These are phyloP conservation scores for Ctenodactylus gundi DNA, from an alignment of 2,113 vertebrate species.

Conservation along the genomic window DNA sequence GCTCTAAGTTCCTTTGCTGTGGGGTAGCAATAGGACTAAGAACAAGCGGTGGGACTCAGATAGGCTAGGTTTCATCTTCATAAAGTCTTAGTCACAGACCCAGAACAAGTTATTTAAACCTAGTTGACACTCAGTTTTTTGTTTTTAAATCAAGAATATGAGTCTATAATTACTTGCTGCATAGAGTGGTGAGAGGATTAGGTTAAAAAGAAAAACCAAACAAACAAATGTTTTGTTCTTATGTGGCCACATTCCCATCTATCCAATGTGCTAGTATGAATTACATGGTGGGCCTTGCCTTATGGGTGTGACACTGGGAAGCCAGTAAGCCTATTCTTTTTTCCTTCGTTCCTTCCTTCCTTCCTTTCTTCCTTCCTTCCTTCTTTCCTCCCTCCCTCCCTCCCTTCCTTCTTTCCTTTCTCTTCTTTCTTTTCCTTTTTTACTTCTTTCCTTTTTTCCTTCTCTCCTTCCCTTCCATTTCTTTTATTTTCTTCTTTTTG, in stretches of 20 bases:
- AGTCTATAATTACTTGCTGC: not conserved
- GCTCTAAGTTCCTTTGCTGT: not conserved
- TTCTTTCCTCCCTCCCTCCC: too few species aligned
- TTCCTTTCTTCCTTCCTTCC: too few species aligned
- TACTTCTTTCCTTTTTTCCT: too few species aligned
- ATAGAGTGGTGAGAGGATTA: not conserved
- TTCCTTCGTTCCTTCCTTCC: too few species aligned
- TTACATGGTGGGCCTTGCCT: not conserved
- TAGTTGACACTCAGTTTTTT: not conserved
- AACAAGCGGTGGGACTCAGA: not conserved
- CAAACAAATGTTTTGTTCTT: not conserved
- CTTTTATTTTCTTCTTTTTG: too few species aligned
- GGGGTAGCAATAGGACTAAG: not conserved
- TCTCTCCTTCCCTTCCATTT: too few species aligned
- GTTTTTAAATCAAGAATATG: conserved; percentile 18
- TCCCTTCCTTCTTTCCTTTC: too few species aligned
- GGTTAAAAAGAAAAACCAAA: not conserved
- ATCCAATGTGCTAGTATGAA: not conserved
- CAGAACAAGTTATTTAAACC: not conserved
- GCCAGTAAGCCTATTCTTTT: too few species aligned
- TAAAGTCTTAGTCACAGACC: not conserved
- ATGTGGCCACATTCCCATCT: not conserved
- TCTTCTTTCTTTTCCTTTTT: too few species aligned
- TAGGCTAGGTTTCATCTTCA: not conserved
- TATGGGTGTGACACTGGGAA: not conserved